Evolutionary conservation across 2,113 vertebrate genomes (phyloP), one percentile per base, ranked within the genome.

Genomic region (Danionella cerebrum): DNA sequence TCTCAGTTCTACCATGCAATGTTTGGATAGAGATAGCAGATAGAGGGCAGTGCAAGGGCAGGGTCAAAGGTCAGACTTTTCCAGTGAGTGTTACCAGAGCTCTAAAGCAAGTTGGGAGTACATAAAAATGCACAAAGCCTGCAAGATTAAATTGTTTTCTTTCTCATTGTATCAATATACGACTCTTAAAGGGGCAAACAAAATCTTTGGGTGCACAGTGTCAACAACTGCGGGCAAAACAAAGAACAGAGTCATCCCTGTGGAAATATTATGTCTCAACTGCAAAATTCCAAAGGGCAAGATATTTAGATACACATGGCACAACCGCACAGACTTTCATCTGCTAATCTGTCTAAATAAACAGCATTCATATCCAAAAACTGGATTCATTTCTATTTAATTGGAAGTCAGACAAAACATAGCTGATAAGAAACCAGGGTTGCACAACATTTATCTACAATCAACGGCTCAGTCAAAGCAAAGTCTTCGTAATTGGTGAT

Each of bases 1-100:
- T 6, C 18, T 63, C 42, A 63, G 42, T 36, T 63, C 16, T 44
- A 14, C 7, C 2, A 42, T 14, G 29, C 18, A 19, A 25, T 48
- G 31, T 41, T 67, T 59, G 69, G 38, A 69, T 29, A 64, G 36
- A 63, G 31, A 78, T 50, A 66, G 44, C 24, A 14, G 50, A 44
- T 50, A 33, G 11, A 27, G 64, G 57, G 63, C 36, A 29, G n/a
- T 36, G 13, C n/a, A 19, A 24, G 22, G 55, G 33, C 51, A 48
- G 59, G 74, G 54, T 41, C 70, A 64, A 13, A 60, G 66, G 75
- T 70, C 54, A 62, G 27, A 16, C 36, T 19, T 68, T 69, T 35
- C 67, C 66, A 70, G 65, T 58, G 66, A 71, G 39, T 69, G 51
- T 69, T 67, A 68, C 65, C 63, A 66, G 67, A 59, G 67, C 62